Base-by-base conservation (phyloP, 2,113 vertebrate species). In the Circaetus cinerascens region DNA sequence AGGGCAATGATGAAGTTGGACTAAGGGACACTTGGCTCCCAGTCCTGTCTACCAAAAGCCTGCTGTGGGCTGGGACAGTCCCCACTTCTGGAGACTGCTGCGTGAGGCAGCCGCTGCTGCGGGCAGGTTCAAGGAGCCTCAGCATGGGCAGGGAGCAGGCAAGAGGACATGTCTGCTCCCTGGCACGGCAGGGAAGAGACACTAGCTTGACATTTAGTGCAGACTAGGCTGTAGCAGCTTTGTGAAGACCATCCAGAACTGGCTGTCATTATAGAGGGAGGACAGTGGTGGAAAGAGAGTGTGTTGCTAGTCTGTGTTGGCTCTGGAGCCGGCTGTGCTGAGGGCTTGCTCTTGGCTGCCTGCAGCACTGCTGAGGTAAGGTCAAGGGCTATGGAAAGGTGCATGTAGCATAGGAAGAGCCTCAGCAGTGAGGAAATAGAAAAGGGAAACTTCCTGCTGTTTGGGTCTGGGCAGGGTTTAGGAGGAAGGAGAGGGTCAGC, bases 361-460 rank as follows among this genome's bases (percentile, higher is more conserved):
- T 21, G 41, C 15, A 41, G 59, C 38, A 11, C 27, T 77, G 59
- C 32, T 19, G 10, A 51, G 51, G 8, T 34, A 55, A 46, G 34
- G 15, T 34, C 30, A 53, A 55, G n/a, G 21, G 11, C 11, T 40
- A 50, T 13, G 38, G 69, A 45, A 69, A 50, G 43, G 45, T 17
- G 11, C 27, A 34, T 0, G 0, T 5, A 23, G 25, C 18, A 8
- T 4, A 40, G 69, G 56, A 57, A 80, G 51, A 86, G 13, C 16
- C 26, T 40, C 4, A 10, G 50, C 11, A 43, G 8, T 14, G 46
- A 26, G n/a, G 30, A 85, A 16, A 21, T 12, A 11, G n/a, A 41
- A 72, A 43, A 55, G 46, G 29, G 16, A 88, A 68, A 30, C 11
- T n/a, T 78, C 9, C 6, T 4, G 0, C 4, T 40, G 8, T 45